phyloP scores from a whole-genome alignment of 2,888 invertebrate genomes.

The Lithophane leautieri region DNA sequence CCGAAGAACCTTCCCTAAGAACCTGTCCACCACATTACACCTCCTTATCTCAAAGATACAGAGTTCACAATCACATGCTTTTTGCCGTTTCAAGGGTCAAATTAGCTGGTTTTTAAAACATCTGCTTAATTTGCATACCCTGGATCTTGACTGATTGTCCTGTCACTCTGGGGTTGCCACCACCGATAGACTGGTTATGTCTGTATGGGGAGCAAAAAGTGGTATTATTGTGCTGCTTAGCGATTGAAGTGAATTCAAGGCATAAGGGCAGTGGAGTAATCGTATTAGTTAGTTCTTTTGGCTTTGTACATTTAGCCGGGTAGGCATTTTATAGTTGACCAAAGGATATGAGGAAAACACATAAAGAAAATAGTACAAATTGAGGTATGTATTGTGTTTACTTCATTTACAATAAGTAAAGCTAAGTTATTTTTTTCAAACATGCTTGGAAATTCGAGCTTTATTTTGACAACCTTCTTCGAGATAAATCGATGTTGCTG shows the following conservation, averaged over 20 bases:
- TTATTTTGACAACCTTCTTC: no score
- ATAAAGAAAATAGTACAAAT: background rate
- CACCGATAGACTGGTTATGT: constrained; percentile 54
- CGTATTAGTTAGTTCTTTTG: background rate
- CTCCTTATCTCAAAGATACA: constrained; percentile 5
- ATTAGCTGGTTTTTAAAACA: constrained; percentile 66
- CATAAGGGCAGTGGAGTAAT: background rate
- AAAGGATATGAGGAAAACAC: background rate
- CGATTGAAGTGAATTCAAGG: background rate
- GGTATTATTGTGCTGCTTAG: constrained; percentile 1
- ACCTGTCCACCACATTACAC: background rate
- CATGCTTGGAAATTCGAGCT: no score
- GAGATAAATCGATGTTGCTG: no score
- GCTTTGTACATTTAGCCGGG: background rate
- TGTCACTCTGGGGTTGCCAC: constrained; percentile 71
- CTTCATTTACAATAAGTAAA: no score
- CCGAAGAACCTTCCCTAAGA: constrained; percentile 13
- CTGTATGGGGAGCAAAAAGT: constrained; percentile 40
- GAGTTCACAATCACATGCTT: constrained; percentile 32
- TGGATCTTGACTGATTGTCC: constrained; percentile 81
- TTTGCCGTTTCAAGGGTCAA: constrained; percentile 2
- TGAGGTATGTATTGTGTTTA: no score
- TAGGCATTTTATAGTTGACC: background rate
- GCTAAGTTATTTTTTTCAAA: no score
- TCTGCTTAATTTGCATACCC: constrained; percentile 82